Base-by-base conservation (phyloP, 1,140 invertebrate species). In the Sycobia sp. region DNA sequence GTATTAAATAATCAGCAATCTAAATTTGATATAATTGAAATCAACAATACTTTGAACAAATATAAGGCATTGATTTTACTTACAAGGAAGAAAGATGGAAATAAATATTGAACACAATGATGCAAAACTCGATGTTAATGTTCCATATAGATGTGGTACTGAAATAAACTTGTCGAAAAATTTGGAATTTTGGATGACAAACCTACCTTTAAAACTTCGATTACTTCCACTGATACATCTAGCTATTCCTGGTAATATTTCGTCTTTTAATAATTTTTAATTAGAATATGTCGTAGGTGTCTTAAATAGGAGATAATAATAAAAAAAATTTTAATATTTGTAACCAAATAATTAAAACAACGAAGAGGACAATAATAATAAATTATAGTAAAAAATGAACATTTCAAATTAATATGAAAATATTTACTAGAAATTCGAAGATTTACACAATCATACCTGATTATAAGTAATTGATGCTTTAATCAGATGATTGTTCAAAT, bases 161-260 rank as follows among this genome's bases (percentile, higher is more conserved):
- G 58, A 64, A 14, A 22, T 36, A 9, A 59, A 68, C 63, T 70
- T 79, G 20, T 70, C 74, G 49, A 69, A 81, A 34, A 79, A 87
- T 72, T 76, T 88, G n/a, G 86, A 89, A 71, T 81, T 84, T 59
- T 91, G 90, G 90, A 91, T 91, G 89, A 81, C 82, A 22, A 82
- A 84, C 67, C 73, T 91, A 67, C 86, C 89, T 58, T 74, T 78
- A 41, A 67, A 76, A 25, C 67, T 90, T 14, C 85, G 84, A 67
- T 73, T 80, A 58, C 39, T 88, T 49, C 86, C 89, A 43, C 78
- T 91, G 60, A 89, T 89, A 62, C 84, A 89, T 71, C 72, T 92
- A 50, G 89, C 90, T 7, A 91, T 91, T 77, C 90, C 89, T 82
- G 89, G 90, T 91, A 85, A 66, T n/a, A 71, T 76, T 77, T 54